Base-by-base conservation (phyloP, 2,797 vertebrate species). In the Delichon dasypus region DNA sequence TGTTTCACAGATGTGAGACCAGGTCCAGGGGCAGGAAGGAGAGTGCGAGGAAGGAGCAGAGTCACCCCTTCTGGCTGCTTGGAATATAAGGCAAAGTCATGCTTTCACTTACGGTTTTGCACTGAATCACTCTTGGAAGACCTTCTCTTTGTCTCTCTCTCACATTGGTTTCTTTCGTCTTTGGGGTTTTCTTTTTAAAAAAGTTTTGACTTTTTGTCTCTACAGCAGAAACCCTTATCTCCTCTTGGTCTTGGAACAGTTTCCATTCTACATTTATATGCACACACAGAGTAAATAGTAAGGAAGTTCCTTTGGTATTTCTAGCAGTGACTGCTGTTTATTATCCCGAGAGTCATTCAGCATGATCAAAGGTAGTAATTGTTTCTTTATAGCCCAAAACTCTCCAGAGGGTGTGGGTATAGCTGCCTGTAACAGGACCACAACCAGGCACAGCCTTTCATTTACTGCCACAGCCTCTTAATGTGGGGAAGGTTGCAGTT, bases 31-130 rank as follows among this genome's bases (percentile, higher is more conserved):
- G 5, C 38, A n/a, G 8, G 75, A 51, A 62, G 40, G 55, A 74
- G 40, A 23, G 9, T 0, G 4, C 34, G 61, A 62, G 25, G 30
- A 79, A 44, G 36, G 11, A 73, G 42, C 2, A 5, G 6, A 53
- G 34, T 44, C 1, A 3, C 4, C 9, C 27, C 27, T 76, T 45
- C 23, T 0, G 1, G 30, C n/a, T 47, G 27, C 10, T 1, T 48
- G 32, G 48, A 47, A 14, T 22, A 22, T 42, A 42, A 57, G 30
- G 13, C 62, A 25, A 58, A 67, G 34, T 74, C 23, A 23, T 5
- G 20, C 19, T 32, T 50, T 21, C 15, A 64, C 15, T 78, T 85
- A 34, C 68, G 22, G 11, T 53, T 92, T 88, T 73, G 30, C 27
- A 66, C 44, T 62, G 26, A 21, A 38, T 83, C 3, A 19, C 22